Percentiles rank a stretch among this genome's conserved stretches.
These are phyloP conservation scores for Agrochola macilenta DNA, from an alignment of 2,888 invertebrate genomes.

Conservation along the genomic window DNA sequence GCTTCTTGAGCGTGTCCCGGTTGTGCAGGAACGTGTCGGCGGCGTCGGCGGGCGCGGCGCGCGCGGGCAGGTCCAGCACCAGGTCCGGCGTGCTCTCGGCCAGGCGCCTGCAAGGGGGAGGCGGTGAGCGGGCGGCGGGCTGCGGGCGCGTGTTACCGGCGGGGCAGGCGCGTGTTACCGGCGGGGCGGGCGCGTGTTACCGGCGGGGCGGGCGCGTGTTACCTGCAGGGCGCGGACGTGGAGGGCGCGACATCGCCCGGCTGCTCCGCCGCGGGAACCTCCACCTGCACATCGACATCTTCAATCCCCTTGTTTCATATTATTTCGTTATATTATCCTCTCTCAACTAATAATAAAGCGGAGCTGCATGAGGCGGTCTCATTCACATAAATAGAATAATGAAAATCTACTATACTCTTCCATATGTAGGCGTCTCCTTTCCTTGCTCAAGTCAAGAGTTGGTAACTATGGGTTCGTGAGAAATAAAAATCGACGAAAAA, in stretches of 20 bases:
- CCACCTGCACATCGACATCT: conserved; percentile 48
- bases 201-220: conserved; percentile 3
- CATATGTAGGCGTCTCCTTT: background rate
- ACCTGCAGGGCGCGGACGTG: conserved; percentile 43
- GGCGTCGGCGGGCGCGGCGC: conserved; percentile 73
- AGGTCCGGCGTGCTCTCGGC: conserved; percentile 93
- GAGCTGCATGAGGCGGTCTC: background rate
- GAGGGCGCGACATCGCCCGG: conserved; percentile 27
- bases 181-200: conserved; percentile 17
- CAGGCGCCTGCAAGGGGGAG: conserved; percentile 79
- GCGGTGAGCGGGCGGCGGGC: conserved; percentile 53
- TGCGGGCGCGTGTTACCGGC: conserved; percentile 65
- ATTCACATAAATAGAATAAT: background rate
- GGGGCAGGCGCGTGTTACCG: conserved; percentile 24
- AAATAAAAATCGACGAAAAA: no score
- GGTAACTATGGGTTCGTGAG: no score
- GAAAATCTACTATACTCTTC: background rate
- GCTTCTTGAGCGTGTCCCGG: conserved; percentile 81
- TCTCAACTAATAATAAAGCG: background rate
- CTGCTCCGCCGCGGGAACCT: conserved; percentile 16
- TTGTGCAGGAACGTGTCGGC: conserved; percentile 84
- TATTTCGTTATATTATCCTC: background rate
- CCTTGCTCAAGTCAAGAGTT: background rate
- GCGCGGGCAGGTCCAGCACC: conserved; percentile 95
- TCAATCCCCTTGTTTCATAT: conserved; percentile 11